Evolutionary conservation across 2,797 vertebrate species (phyloP).

Genomic region (Myripristis jacobus): DNA sequence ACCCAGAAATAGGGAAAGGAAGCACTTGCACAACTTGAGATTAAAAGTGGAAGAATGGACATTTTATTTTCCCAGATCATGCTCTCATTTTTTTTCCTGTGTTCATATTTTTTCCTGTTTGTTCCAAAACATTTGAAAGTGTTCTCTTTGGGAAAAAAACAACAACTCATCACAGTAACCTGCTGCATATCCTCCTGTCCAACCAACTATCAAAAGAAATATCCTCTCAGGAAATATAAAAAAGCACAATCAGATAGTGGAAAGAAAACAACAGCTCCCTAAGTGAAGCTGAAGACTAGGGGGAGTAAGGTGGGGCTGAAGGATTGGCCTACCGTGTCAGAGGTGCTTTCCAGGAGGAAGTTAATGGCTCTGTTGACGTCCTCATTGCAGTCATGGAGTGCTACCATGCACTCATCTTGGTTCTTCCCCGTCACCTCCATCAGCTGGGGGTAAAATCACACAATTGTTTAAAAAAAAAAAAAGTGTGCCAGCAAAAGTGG

Average conservation of each 20-base stretch:
- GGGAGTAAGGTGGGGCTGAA: not conserved
- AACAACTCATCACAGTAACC: too few relatives aligned
- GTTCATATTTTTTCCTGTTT: not conserved
- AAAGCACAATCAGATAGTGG: not conserved
- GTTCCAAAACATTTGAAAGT: too few relatives aligned
- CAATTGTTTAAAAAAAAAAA: not conserved
- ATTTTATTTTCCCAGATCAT: too few relatives aligned
- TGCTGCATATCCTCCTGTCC: not conserved
- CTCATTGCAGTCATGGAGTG: constrained; percentile 97
- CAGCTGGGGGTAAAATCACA: constrained; percentile 80
- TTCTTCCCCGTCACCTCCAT: constrained; percentile 98
- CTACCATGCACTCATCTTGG: constrained; percentile 97
- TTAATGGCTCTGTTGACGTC: constrained; percentile 97
- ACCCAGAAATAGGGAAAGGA: too few relatives aligned
- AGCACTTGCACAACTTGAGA: too few relatives aligned
- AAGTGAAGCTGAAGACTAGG: not conserved
- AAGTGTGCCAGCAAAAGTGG: not conserved
- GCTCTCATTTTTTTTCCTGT: too few relatives aligned
- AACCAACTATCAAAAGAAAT: not conserved
- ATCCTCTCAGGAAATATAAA: too few relatives aligned
- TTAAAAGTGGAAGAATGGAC: too few relatives aligned
- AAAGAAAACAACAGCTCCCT: not conserved
- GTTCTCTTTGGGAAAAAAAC: too few relatives aligned
- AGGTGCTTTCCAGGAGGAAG: constrained; percentile 94
- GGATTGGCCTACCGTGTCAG: constrained; percentile 88